Conservation (phyloP, 2,113 vertebrate genomes). For the Catharus minimus region DNA sequence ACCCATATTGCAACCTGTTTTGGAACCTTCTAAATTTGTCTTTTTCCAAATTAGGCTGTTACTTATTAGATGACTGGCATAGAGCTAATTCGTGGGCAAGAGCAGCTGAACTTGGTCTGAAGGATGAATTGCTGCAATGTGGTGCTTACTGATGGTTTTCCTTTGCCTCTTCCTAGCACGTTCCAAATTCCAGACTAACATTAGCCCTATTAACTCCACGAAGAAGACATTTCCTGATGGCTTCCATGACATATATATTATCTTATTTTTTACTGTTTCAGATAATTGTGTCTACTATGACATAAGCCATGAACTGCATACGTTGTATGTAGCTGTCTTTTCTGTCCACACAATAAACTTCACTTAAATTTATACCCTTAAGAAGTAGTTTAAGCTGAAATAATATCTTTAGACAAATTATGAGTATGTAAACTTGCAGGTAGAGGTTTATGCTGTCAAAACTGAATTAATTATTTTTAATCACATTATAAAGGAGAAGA, state of each 20-base stretch:
- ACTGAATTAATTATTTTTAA: background rate
- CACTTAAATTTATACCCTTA: background rate
- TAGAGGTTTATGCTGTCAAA: background rate
- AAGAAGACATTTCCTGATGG: background rate
- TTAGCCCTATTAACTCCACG: background rate
- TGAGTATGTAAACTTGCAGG: background rate
- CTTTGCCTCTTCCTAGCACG: background rate
- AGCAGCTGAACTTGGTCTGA: background rate
- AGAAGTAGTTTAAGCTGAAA: background rate
- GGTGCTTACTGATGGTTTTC: background rate
- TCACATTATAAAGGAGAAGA: background rate
- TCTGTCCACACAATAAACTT: background rate
- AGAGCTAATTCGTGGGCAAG: background rate
- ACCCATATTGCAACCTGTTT: background rate
- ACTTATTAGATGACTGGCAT: background rate
- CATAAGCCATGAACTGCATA: background rate
- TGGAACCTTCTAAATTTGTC: background rate
- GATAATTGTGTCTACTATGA: background rate
- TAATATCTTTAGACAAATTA: background rate
- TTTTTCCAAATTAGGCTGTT: background rate
- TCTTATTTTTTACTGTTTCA: background rate
- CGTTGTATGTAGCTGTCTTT: background rate
- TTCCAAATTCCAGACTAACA: background rate
- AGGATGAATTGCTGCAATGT: background rate
- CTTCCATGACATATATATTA: background rate